These are phyloP conservation scores for Darevskia mixta DNA, from an alignment of 2,797 vertebrate genomes.

Conservation along the genomic window DNA sequence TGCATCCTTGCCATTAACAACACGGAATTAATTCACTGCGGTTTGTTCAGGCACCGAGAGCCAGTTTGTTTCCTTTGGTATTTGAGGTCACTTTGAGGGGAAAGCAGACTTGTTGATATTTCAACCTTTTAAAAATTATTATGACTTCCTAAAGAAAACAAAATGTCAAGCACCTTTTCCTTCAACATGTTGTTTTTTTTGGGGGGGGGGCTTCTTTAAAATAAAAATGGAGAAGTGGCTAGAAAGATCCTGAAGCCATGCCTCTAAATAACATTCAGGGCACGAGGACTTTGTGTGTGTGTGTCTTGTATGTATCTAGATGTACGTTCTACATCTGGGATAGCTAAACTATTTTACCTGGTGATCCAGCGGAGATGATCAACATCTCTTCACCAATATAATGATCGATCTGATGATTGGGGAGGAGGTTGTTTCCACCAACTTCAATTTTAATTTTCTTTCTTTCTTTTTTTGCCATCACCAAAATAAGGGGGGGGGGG, in stretches of 20 bases:
- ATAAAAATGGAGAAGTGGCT: constrained; percentile 33
- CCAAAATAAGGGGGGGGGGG: too few species aligned
- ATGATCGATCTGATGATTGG: too few species aligned
- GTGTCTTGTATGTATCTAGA: constrained; percentile 8
- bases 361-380: too few species aligned
- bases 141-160: constrained; percentile 80
- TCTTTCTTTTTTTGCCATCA: too few species aligned
- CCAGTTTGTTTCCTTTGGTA: constrained; percentile 81
- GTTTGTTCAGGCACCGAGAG: constrained; percentile 78
- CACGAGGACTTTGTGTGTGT: constrained; percentile 52
- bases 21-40: constrained; percentile 80
- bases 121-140: constrained; percentile 77
- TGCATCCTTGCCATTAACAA: constrained; percentile 80
- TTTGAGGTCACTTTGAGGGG: constrained; percentile 78
- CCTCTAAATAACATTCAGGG: constrained; percentile 54
- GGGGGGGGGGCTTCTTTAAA: background rate
- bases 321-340: too few species aligned
- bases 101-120: constrained; percentile 74
- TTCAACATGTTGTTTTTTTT: constrained; percentile 63
- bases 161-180: constrained; percentile 73
- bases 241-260: constrained; percentile 51
- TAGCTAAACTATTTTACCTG: too few species aligned
- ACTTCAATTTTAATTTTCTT: too few species aligned
- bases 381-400: too few species aligned
- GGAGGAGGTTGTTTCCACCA: too few species aligned